Percentiles rank a stretch among this genome's conserved stretches.
phyloP scores from a whole-genome alignment of 2,113 vertebrate genomes.

The Menidia beryllina region DNA sequence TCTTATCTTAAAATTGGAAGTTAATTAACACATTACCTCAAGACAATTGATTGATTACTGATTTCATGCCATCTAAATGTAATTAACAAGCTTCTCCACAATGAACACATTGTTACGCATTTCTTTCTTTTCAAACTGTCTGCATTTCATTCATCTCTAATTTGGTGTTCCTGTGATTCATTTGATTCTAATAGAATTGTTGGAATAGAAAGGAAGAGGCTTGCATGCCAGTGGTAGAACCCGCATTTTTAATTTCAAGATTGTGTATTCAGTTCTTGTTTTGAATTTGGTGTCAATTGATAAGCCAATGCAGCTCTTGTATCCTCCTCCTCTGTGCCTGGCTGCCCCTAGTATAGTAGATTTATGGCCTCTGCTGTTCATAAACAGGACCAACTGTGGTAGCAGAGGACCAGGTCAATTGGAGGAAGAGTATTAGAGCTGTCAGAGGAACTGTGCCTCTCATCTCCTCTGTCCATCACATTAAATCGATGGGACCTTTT shows the following conservation, averaged over 20 bases:
- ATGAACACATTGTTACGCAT: not conserved
- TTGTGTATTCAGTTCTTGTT: not conserved
- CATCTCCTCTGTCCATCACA: constrained; percentile 57
- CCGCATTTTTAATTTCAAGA: not conserved
- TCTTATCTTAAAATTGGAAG: not conserved
- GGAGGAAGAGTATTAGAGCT: constrained; percentile 50
- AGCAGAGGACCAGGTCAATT: constrained; percentile 54
- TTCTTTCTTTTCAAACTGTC: not conserved
- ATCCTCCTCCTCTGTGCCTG: constrained; percentile 19
- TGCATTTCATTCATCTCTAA: not conserved
- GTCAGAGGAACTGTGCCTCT: constrained; percentile 41
- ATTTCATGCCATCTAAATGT: not conserved
- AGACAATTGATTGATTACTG: not conserved
- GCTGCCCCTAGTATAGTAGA: constrained; percentile 16
- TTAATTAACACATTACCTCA: not conserved
- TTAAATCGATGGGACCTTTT: constrained; percentile 43
- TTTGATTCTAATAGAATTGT: not conserved
- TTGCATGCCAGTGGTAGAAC: not conserved
- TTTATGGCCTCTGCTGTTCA: constrained; percentile 53
- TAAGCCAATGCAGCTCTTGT: not conserved
- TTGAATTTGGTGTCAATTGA: not conserved
- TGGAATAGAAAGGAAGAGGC: not conserved
- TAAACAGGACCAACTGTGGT: constrained; percentile 55
- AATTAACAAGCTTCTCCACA: not conserved
- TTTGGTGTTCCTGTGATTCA: not conserved